Conservation (phyloP, 1,140 invertebrate genomes). For the Pectinophora gossypiella region DNA sequence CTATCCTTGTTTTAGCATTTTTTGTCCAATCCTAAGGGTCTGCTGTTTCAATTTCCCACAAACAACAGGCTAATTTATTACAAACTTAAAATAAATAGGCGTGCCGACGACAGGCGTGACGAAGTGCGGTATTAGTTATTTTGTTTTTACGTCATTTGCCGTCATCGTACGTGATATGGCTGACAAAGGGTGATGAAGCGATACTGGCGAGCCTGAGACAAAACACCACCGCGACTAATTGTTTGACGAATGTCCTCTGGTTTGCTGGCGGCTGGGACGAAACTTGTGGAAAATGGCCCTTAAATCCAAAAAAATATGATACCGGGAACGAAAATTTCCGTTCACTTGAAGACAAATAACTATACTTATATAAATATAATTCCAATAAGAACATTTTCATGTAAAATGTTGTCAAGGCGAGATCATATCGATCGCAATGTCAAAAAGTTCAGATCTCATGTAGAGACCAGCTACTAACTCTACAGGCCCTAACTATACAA, state of each 20-base stretch:
- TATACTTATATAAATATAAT: too few species aligned
- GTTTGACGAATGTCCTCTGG: background rate
- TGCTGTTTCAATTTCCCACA: conserved; percentile 18
- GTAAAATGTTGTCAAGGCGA: too few species aligned
- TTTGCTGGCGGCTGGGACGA: background rate
- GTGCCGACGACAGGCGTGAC: conserved; percentile 51
- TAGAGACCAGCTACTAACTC: too few species aligned
- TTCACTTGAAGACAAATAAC: too few species aligned
- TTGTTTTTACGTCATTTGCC: conserved; percentile 46
- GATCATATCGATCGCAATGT: too few species aligned
- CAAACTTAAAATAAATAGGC: conserved; percentile 42
- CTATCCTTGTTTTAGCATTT: background rate
- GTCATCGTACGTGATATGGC: conserved; percentile 28
- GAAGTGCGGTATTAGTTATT: conserved; percentile 44
- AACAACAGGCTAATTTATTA: conserved; percentile 44
- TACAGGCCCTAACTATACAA: too few species aligned
- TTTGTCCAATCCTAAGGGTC: background rate
- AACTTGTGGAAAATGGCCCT: background rate
- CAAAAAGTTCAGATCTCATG: too few species aligned
- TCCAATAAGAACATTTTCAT: too few species aligned
- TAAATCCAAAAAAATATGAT: too few species aligned
- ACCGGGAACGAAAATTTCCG: too few species aligned
- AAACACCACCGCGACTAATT: too few species aligned
- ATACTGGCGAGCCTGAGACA: conserved; percentile 36
- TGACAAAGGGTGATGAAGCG: conserved; percentile 40